Evolutionary conservation across 2,888 invertebrate species (phyloP), one percentile per base, ranked within the genome.

Genomic region (Caenorhabditis afra): DNA sequence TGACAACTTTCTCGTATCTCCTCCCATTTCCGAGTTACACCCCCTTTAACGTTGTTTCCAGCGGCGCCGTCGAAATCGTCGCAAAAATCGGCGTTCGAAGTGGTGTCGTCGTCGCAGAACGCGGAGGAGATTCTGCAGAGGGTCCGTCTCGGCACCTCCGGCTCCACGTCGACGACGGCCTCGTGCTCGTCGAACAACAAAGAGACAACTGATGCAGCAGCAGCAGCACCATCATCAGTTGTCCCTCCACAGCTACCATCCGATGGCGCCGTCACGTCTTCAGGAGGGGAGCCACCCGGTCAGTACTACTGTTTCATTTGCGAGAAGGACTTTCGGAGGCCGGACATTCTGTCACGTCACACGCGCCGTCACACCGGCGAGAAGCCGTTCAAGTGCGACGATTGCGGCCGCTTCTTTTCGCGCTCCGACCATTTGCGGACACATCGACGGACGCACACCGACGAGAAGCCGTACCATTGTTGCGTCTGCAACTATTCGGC

Each of bases 401-500:
- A 79, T 52, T 89, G 89, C 66, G 86, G 87, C 22, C 73, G 88
- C 16, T 87, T 77, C 70, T 88, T 88, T 62, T 87, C 87, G 12
- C 77, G 89, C 3, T 87, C 87, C 22, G 89, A 89, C 67, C 89
- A 89, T 79, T 79, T 88, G 12, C 78, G 86, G 67, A 86, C 83
- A 5, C 84, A 85, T 66, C 67, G 84, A 18, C 29, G 85, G 45
- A 89, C 88, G 11, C 89, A 89, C 70, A 89, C 88, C 29, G 87
- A 89, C 58, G 89, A 89, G 81, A 89, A 89, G 67, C 89, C 89
- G 12, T 88, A 89, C 67, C 82, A 84, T 10, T 89, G 89, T 77
- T 75, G 83, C 22, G 80, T 85, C 11, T 89, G 89, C 55, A 83
- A 82, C 23, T 89, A 89, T 79, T 85, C 88, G 5, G 89, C 89